Evolutionary conservation across 1,140 invertebrate species (phyloP).

Genomic region (Coenobita brevimanus): DNA sequence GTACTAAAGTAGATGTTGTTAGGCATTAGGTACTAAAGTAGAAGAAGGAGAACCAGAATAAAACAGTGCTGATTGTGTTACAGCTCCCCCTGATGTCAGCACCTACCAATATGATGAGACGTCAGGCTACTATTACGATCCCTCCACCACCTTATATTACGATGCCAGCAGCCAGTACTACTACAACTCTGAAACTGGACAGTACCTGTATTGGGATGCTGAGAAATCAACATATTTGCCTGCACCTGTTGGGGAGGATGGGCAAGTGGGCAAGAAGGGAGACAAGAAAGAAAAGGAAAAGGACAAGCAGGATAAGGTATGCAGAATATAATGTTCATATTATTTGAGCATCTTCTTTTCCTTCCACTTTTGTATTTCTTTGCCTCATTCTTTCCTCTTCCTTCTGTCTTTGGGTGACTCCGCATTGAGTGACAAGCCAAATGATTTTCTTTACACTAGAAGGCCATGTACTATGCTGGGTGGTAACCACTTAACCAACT

Average conservation of each 20-base stretch:
- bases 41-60: too few relatives aligned
- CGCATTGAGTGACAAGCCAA: too few relatives aligned
- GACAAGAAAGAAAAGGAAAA: constrained; percentile 72
- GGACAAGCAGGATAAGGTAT: constrained; percentile 70
- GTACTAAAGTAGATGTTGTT: too few relatives aligned
- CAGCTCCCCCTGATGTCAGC: constrained; percentile 86
- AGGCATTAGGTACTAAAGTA: background rate
- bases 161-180: constrained; percentile 96
- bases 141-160: constrained; percentile 93
- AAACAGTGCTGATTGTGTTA: too few relatives aligned
- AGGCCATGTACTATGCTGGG: too few relatives aligned
- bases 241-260: constrained; percentile 74
- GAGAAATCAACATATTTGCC: constrained; percentile 86
- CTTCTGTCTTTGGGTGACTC: background rate
- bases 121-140: constrained; percentile 97
- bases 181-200: constrained; percentile 90
- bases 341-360: background rate
- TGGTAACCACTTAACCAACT: too few relatives aligned
- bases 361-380: too few relatives aligned
- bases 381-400: background rate
- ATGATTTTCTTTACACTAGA: too few relatives aligned
- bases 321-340: background rate
- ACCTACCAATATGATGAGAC: constrained; percentile 95
- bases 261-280: constrained; percentile 56
- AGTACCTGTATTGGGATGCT: constrained; percentile 97